phyloP scores from a whole-genome alignment of 2,888 invertebrate species.

The Tenthredo notha region DNA sequence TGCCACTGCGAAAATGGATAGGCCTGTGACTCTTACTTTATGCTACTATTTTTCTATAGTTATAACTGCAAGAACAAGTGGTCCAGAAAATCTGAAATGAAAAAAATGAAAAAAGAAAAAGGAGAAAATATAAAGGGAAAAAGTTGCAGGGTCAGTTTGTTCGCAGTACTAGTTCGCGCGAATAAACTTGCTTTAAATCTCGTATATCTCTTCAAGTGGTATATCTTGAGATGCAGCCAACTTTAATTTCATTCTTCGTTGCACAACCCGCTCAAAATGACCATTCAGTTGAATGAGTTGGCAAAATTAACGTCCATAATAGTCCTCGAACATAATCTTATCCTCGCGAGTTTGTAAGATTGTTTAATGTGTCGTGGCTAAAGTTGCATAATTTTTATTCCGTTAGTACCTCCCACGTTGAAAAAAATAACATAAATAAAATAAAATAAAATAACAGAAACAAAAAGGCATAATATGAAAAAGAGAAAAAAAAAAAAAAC shows the following conservation, averaged over 20 bases:
- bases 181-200: slow-evolving; percentile 48
- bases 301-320: slow-evolving; percentile 49
- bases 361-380: slow-evolving; percentile 46
- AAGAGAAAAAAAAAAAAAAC: background rate
- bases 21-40: background rate
- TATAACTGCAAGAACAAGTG: slow-evolving; percentile 18
- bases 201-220: slow-evolving; percentile 40
- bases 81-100: background rate
- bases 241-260: slow-evolving; percentile 46
- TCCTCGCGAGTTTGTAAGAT: slow-evolving; percentile 19
- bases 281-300: slow-evolving; percentile 48
- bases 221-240: slow-evolving; percentile 50
- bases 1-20: background rate
- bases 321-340: slow-evolving; percentile 47
- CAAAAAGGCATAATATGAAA: background rate
- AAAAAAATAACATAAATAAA: background rate
- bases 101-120: background rate
- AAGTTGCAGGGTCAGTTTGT: slow-evolving; percentile 44
- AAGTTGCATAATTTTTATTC: slow-evolving; percentile 2
- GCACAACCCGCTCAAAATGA: slow-evolving; percentile 45
- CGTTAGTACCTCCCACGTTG: background rate
- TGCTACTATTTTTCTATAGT: background rate
- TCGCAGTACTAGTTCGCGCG: slow-evolving; percentile 38
- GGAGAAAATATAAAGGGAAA: slow-evolving; percentile 12
- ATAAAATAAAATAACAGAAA: background rate